A percentile compares a stretch with the other conserved stretches of the same genome.
phyloP scores from a whole-genome alignment of 2,113 vertebrate genomes.

The Erinaceus europaeus region DNA sequence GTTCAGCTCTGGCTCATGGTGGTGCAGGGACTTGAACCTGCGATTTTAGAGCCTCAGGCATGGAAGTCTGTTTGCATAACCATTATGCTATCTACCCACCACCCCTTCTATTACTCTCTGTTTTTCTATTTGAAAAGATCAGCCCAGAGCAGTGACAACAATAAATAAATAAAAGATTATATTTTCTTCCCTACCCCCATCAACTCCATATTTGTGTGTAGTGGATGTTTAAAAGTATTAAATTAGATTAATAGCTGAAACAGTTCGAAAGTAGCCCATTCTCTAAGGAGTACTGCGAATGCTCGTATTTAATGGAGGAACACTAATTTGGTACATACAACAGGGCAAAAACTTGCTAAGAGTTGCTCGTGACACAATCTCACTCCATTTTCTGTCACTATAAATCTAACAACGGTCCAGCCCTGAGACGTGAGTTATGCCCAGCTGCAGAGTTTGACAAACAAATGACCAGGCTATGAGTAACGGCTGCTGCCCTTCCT shows the following conservation, averaged over 20 bases:
- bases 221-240: neutral
- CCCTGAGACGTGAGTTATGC: neutral
- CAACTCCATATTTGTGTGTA: neutral
- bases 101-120: too few relatives aligned
- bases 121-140: too few relatives aligned
- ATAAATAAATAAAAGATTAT: constrained; percentile 12
- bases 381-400: neutral
- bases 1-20: too few relatives aligned
- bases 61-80: too few relatives aligned
- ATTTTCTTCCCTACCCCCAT: neutral
- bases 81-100: too few relatives aligned
- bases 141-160: too few relatives aligned
- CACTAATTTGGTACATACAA: neutral
- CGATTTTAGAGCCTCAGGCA: too few relatives aligned
- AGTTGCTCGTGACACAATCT: neutral
- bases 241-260: neutral
- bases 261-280: neutral
- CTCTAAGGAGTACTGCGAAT: neutral
- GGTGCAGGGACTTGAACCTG: too few relatives aligned
- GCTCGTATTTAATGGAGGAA: neutral
- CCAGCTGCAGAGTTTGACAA: neutral
- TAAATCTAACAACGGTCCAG: neutral
- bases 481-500: neutral
- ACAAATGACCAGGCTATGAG: neutral
- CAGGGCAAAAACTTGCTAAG: neutral